Evolutionary conservation across 2,888 invertebrate genomes (phyloP).

Genomic region (Chromoteleia sp.): DNA sequence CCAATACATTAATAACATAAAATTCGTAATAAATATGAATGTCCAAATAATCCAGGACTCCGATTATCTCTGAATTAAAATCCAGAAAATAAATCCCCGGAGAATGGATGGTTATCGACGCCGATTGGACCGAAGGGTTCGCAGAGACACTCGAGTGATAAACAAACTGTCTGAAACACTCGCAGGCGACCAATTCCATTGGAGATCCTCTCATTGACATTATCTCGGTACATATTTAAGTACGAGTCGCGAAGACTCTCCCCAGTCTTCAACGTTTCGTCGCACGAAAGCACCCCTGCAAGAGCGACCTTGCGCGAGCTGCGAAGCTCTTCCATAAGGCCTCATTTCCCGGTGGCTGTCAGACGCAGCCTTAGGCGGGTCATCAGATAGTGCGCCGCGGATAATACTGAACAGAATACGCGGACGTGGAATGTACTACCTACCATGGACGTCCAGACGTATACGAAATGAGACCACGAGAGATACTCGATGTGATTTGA

Average conservation of each 20-base stretch:
- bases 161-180: conserved; percentile 84
- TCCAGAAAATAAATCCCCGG: conserved; percentile 44
- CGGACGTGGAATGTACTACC: conserved; percentile 56
- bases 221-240: conserved; percentile 84
- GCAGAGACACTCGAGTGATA: conserved; percentile 76
- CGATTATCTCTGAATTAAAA: conserved; percentile 38
- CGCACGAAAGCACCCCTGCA: conserved; percentile 68
- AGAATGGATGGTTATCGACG: conserved; percentile 56
- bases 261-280: conserved; percentile 66
- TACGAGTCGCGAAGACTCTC: conserved; percentile 81
- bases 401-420: conserved; percentile 80
- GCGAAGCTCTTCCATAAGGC: conserved; percentile 78
- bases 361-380: conserved; percentile 83
- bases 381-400: conserved; percentile 82
- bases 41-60: conserved; percentile 25
- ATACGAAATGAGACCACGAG: conserved; percentile 38
- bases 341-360: conserved; percentile 83
- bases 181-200: conserved; percentile 80
- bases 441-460: conserved; percentile 29
- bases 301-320: conserved; percentile 68
- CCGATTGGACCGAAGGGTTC: conserved; percentile 67
- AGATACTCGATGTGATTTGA: conserved; percentile 36
- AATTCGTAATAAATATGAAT: conserved; percentile 36
- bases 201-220: conserved; percentile 77
- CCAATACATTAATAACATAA: background rate